Evolutionary conservation across 2,113 vertebrate genomes (phyloP).

Genomic region (Sitta europaea): DNA sequence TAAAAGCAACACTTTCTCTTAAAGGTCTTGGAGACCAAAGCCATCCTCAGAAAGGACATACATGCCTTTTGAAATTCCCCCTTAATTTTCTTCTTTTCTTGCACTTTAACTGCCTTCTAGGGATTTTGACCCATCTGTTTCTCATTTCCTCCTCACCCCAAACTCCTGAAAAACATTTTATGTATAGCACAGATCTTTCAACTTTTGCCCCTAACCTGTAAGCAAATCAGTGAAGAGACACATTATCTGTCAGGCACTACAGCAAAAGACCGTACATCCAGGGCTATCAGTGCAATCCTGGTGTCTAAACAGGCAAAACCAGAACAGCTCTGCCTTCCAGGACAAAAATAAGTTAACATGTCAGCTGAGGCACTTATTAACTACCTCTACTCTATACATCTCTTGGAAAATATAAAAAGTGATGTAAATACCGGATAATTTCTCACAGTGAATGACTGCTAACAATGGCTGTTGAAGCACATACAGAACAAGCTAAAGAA

Average conservation of each 20-base stretch:
- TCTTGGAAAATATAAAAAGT: background rate
- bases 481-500: background rate
- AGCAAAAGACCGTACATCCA: background rate
- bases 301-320: background rate
- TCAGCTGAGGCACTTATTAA: background rate
- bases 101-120: background rate
- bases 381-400: background rate
- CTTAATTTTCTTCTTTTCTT: background rate
- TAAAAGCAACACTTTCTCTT: background rate
- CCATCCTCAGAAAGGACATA: background rate
- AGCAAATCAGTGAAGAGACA: background rate
- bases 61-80: background rate
- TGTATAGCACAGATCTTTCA: background rate
- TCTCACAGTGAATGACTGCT: background rate
- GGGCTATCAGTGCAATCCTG: background rate
- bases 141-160: background rate
- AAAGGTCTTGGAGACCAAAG: background rate
- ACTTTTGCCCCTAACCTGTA: background rate
- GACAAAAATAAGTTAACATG: background rate
- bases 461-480: conserved; percentile 10
- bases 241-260: background rate
- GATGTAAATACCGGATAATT: background rate
- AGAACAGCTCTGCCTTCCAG: background rate
- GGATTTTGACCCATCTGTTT: background rate
- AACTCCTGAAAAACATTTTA: background rate